A percentile compares a stretch with the other conserved stretches of the same genome.
phyloP scores from a whole-genome alignment of 2,888 invertebrate species.

The Muschampia plurimacula region DNA sequence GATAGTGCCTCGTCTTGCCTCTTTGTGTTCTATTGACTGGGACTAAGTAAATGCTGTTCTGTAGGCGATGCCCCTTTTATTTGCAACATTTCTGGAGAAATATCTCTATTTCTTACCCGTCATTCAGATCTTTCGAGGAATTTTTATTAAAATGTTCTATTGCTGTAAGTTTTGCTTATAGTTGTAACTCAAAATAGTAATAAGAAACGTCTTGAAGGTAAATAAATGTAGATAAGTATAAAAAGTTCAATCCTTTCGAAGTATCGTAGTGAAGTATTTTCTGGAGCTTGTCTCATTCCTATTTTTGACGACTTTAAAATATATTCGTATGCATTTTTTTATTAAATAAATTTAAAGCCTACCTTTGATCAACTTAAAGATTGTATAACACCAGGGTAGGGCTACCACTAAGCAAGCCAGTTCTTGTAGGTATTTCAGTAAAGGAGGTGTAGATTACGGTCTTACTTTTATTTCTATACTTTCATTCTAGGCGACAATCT shows the following conservation, averaged over 20 bases:
- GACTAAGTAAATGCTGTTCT: slow-evolving; percentile 37
- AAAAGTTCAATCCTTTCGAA: neutral
- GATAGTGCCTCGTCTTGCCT: slow-evolving; percentile 47
- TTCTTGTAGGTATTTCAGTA: too few species aligned
- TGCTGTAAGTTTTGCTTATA: neutral
- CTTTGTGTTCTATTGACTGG: slow-evolving; percentile 41
- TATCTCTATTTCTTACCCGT: slow-evolving; percentile 35
- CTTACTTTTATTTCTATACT: too few species aligned
- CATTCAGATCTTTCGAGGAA: slow-evolving; percentile 23
- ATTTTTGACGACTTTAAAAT: too few species aligned
- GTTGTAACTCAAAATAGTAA: slow-evolving; percentile 2
- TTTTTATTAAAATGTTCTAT: slow-evolving; percentile 19
- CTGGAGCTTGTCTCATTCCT: too few species aligned
- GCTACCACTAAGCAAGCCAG: too few species aligned
- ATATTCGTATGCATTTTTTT: too few species aligned
- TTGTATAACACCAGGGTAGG: too few species aligned
- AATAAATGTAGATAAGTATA: neutral
- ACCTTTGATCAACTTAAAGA: too few species aligned
- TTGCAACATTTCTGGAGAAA: slow-evolving; percentile 39
- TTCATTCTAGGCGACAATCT: too few species aligned
- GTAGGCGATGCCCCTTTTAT: slow-evolving; percentile 38
- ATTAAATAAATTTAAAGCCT: too few species aligned
- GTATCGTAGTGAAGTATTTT: neutral
- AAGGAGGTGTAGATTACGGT: too few species aligned
- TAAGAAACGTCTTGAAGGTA: neutral